Evolutionary conservation across 2,797 vertebrate genomes (phyloP).

Genomic region (Channa striata): DNA sequence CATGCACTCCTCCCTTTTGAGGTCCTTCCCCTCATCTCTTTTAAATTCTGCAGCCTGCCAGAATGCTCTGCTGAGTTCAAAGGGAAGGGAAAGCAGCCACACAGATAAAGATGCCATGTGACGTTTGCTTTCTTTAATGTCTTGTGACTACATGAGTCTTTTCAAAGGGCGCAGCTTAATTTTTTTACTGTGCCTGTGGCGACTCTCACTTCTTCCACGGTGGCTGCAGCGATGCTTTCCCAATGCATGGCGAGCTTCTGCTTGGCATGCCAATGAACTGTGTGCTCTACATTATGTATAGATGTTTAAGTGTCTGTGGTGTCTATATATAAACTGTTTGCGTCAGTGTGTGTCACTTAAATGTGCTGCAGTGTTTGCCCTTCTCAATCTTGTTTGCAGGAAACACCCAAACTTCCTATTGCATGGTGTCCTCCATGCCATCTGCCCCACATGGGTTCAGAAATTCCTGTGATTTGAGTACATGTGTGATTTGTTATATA

Average conservation of each 20-base stretch:
- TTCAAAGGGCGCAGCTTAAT: slow-evolving; percentile 50
- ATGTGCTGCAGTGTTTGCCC: slow-evolving; percentile 78
- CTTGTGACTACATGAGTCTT: slow-evolving; percentile 41
- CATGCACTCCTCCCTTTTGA: slow-evolving; percentile 49
- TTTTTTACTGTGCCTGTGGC: slow-evolving; percentile 36
- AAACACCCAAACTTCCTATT: slow-evolving; percentile 84
- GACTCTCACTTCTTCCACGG: slow-evolving; percentile 27
- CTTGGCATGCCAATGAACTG: slow-evolving; percentile 65
- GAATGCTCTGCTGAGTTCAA: slow-evolving; percentile 52
- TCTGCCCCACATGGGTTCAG: slow-evolving; percentile 86
- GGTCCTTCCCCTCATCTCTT: slow-evolving; percentile 25
- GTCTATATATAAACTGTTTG: slow-evolving; percentile 50
- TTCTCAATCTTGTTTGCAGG: slow-evolving; percentile 85
- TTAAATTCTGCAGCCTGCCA: slow-evolving; percentile 39
- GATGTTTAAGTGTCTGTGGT: slow-evolving; percentile 47
- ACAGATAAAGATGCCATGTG: slow-evolving; percentile 53
- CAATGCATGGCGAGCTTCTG: slow-evolving; percentile 53
- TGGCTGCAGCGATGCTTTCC: slow-evolving; percentile 48
- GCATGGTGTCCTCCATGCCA: slow-evolving; percentile 78
- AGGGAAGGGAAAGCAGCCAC: slow-evolving; percentile 52
- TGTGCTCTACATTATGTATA: slow-evolving; percentile 38
- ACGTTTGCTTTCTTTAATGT: slow-evolving; percentile 52
- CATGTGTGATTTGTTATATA: slow-evolving; percentile 39
- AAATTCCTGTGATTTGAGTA: slow-evolving; percentile 68
- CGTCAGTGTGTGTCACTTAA: slow-evolving; percentile 47